phyloP scores from a whole-genome alignment of 2,888 invertebrate genomes.

The Coleophora deauratella region DNA sequence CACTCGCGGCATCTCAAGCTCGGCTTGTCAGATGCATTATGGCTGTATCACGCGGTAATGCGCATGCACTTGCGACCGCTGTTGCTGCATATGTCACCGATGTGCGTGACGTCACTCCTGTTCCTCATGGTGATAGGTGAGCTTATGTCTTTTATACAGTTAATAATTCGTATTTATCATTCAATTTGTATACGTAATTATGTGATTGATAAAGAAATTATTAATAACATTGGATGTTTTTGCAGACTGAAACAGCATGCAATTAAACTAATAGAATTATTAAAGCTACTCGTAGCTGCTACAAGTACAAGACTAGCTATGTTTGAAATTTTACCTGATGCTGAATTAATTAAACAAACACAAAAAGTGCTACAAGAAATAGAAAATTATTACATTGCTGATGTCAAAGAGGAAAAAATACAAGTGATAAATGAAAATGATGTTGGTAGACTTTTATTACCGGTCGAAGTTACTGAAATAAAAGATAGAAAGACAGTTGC shows the following conservation, averaged over 20 bases:
- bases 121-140: no score
- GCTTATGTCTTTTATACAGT: no score
- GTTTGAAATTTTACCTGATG: no score
- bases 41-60: constrained; percentile 7
- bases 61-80: constrained; percentile 17
- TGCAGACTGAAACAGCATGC: constrained; percentile 35
- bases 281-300: constrained; percentile 28
- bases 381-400: no score
- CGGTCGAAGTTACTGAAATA: constrained; percentile 18
- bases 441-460: constrained; percentile 29
- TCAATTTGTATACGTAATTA: no score
- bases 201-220: no score
- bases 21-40: constrained; percentile 9
- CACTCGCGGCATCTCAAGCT: constrained; percentile 9
- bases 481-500: constrained; percentile 35
- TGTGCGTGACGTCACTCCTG: constrained; percentile 5
- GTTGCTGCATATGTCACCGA: constrained; percentile 21
- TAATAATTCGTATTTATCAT: no score
- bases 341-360: no score
- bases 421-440: constrained; percentile 27
- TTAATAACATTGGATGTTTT: no score
- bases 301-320: constrained; percentile 12
- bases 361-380: no score
- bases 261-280: constrained; percentile 28
- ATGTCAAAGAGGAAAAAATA: no score